Percentiles rank a stretch among this genome's conserved stretches.
Evolutionary conservation across 2,797 vertebrate species (phyloP).

Genomic region (Urocyon cinereoargenteus): DNA sequence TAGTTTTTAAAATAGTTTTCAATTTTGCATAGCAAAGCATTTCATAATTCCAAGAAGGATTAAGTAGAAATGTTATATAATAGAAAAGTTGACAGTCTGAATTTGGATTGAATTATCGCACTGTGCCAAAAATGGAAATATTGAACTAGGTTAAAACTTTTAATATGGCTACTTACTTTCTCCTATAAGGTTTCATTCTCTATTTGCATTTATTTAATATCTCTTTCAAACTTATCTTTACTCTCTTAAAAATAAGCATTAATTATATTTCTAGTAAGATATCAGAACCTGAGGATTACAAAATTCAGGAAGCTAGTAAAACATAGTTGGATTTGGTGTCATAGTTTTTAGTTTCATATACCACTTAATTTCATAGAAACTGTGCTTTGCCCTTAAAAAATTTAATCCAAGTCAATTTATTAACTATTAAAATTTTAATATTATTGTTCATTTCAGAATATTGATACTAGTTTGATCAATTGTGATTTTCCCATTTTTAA

Average conservation of each 20-base stretch:
- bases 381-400: not conserved
- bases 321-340: not conserved
- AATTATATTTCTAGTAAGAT: not conserved
- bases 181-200: not conserved
- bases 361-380: not conserved
- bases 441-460: slow-evolving; percentile 18
- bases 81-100: slow-evolving; percentile 2
- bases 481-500: not conserved
- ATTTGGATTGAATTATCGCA: slow-evolving; percentile 16
- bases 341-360: not conserved
- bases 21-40: slow-evolving; percentile 47
- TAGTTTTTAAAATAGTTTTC: slow-evolving; percentile 27
- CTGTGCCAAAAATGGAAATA: slow-evolving; percentile 17
- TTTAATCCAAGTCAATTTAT: not conserved
- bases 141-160: not conserved
- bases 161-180: not conserved
- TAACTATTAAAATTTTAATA: not conserved
- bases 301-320: not conserved
- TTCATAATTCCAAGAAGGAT: slow-evolving; percentile 3
- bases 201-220: slow-evolving; percentile 8
- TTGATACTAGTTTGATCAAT: not conserved
- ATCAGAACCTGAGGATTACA: not conserved
- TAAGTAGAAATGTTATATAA: not conserved
- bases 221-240: not conserved
- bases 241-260: not conserved